Evolutionary conservation across 2,113 vertebrate species (phyloP), one percentile per base, ranked within the genome.

Genomic region (Pelmatolapia mariae): DNA sequence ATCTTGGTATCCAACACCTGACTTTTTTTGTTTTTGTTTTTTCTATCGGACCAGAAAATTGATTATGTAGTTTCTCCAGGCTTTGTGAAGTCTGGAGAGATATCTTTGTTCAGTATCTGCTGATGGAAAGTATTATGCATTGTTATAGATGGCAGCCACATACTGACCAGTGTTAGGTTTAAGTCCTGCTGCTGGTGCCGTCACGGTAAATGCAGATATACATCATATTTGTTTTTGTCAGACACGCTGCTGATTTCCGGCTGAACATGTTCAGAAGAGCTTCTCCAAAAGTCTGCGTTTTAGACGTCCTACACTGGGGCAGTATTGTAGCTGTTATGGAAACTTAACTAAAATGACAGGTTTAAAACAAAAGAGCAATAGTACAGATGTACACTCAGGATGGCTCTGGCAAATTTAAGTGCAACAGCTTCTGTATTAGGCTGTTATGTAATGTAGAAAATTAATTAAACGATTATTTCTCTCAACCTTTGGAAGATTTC

Each of bases 211-310:
- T 71, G 66, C 5, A 5, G 66, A 71, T 71, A 40, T 71, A 40
- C 2, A 71, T 40, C 3, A 68, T 5, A 68, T 40, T 24, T 45
- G 66, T 43, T 71, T 45, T 1, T 6, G 22, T 71, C 0, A 10
- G 38, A 16, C 3, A 24, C n/a, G 5, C 38, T 43, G 0, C 66
- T 43, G 13, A 71, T 43, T 43, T 71, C 13, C 5, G 0, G 0
- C 63, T 24, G 63, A 71, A 40, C 63, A 15, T 15, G 33, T 15
- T 26, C 66, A 43, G 1, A 26, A 10, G 2, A 71, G 66, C 38
- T 6, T 71, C 22, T 43, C 12, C 5, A 43, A 71, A 71, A 12
- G 6, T 22, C 0, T 8, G 31, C 1, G 2, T 26, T 43, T 71
- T 71, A 43, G 36, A 9, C 1, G 1, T 3, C 66, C 0, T 71